These are phyloP conservation scores for Clistopyga incitator DNA, from an alignment of 2,888 invertebrate species.

Conservation along the genomic window DNA sequence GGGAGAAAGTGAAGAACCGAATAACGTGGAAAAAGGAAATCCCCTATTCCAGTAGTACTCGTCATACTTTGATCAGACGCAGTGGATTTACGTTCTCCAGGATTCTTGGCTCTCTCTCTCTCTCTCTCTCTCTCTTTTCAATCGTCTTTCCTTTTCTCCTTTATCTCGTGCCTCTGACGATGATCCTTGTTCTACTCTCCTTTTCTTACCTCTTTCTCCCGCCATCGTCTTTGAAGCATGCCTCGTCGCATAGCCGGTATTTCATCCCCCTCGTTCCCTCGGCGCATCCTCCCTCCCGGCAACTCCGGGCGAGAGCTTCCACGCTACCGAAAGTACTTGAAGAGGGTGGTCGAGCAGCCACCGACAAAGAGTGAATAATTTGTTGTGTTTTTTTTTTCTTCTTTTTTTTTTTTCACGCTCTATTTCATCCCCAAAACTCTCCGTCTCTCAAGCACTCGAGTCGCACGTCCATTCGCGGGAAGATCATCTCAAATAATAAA, in stretches of 20 bases:
- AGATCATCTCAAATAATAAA: no score
- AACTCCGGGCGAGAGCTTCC: conserved; percentile 25
- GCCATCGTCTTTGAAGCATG: conserved; percentile 62
- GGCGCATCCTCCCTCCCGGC: conserved; percentile 36
- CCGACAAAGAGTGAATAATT: conserved; percentile 36
- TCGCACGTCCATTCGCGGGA: background rate
- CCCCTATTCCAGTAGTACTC: conserved; percentile 71
- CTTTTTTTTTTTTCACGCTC: conserved; percentile 16
- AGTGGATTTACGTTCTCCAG: conserved; percentile 75
- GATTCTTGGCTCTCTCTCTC: conserved; percentile 50
- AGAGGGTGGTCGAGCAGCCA: conserved; percentile 17
- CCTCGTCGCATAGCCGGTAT: conserved; percentile 63
- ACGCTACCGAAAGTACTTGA: conserved; percentile 27
- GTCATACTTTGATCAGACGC: conserved; percentile 79
- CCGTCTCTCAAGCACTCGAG: background rate
- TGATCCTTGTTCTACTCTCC: conserved; percentile 43
- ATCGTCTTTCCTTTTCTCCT: conserved; percentile 36
- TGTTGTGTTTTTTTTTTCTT: no score
- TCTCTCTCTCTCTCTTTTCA: conserved; percentile 6
- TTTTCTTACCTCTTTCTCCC: conserved; percentile 14
- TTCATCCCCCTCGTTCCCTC: conserved; percentile 48
- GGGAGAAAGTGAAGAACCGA: conserved; percentile 27
- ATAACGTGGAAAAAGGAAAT: conserved; percentile 61
- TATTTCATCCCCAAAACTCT: no score
- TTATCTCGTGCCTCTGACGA: background rate